Conservation (phyloP, 2,113 vertebrate genomes). For the Naja naja region DNA sequence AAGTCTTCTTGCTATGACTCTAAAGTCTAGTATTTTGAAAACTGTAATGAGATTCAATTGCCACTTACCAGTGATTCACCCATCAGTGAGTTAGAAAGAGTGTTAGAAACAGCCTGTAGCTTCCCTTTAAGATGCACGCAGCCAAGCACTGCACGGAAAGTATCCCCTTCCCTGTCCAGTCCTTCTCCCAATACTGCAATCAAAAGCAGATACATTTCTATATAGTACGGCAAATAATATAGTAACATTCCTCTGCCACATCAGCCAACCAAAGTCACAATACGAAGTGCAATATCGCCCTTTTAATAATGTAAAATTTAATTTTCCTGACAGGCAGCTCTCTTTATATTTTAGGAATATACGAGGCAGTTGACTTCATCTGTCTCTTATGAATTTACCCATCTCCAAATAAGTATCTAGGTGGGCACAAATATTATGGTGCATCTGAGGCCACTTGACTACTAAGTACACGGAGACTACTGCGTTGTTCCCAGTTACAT, state of each 20-base stretch:
- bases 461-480: not conserved
- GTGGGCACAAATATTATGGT: not conserved
- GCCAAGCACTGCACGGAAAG: constrained; percentile 86
- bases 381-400: not conserved
- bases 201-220: too few species aligned
- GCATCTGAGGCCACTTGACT: not conserved
- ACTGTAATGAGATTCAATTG: constrained; percentile 22
- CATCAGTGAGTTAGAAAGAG: constrained; percentile 93
- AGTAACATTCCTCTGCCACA: not conserved
- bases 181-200: constrained; percentile 89
- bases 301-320: not conserved
- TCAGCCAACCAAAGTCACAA: not conserved
- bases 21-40: constrained; percentile 9
- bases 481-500: not conserved
- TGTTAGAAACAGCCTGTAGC: constrained; percentile 87
- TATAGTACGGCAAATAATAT: too few species aligned
- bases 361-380: not conserved
- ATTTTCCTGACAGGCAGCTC: not conserved
- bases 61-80: constrained; percentile 93
- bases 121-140: constrained; percentile 94
- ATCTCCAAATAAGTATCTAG: not conserved
- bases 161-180: constrained; percentile 83
- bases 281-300: not conserved
- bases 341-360: not conserved
- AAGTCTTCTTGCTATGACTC: constrained; percentile 18